These are phyloP conservation scores for Choristoneura fumiferana DNA, from an alignment of 1,140 invertebrate species.

Conservation along the genomic window DNA sequence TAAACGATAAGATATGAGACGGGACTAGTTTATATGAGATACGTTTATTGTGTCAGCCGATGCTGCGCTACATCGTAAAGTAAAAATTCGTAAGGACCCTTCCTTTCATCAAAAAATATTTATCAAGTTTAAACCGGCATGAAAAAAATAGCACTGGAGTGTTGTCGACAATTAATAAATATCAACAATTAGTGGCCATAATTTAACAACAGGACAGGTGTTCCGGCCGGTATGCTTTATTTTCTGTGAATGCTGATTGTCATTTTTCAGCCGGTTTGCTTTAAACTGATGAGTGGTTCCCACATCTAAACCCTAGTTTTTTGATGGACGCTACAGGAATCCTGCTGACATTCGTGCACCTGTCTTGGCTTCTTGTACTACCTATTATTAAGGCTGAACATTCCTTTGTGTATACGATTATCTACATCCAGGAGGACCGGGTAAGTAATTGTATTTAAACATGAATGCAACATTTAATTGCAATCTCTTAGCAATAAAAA, in stretches of 20 bases:
- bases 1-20: constrained; percentile 14
- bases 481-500: no score
- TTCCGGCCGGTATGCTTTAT: constrained; percentile 43
- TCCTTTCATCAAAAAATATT: no score
- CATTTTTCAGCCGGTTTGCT: constrained; percentile 69
- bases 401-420: background rate
- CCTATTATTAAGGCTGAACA: background rate
- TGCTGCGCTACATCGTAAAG: background rate
- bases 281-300: constrained; percentile 37
- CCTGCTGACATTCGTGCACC: constrained; percentile 51
- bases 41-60: background rate
- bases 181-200: no score
- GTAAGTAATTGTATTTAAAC: background rate
- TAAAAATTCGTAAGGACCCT: background rate
- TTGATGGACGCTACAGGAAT: constrained; percentile 51
- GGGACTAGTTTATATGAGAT: constrained; percentile 12
- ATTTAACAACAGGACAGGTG: constrained; percentile 38
- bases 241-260: constrained; percentile 53
- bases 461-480: no score
- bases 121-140: no score
- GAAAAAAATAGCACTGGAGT: no score
- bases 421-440: no score
- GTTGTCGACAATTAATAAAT: no score
- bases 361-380: constrained; percentile 26
- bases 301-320: constrained; percentile 58